These are phyloP conservation scores for Andrena bicolor DNA, from an alignment of 2,888 invertebrate species.

Conservation along the genomic window DNA sequence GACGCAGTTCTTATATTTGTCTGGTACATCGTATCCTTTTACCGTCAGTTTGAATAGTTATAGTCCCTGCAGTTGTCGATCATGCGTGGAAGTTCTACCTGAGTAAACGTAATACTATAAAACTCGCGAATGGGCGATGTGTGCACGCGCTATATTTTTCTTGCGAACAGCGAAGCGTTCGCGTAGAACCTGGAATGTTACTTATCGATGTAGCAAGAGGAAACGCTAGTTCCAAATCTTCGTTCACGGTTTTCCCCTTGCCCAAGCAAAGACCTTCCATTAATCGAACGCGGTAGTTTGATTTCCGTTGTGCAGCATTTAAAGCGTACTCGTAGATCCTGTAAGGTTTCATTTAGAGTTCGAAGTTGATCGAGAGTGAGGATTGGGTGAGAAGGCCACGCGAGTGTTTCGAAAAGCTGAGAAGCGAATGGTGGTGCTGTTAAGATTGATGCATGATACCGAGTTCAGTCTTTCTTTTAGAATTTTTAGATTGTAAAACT, in stretches of 20 bases:
- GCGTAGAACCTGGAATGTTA: slow-evolving; percentile 17
- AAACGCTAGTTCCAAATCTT: slow-evolving; percentile 20
- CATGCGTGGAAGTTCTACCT: slow-evolving; percentile 13
- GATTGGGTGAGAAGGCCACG: not conserved
- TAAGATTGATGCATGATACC: not conserved
- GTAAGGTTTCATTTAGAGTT: not conserved
- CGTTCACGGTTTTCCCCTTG: slow-evolving; percentile 18
- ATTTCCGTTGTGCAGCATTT: slow-evolving; percentile 3
- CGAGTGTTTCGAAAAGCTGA: not conserved
- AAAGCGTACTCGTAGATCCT: not conserved
- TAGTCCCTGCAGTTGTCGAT: no score
- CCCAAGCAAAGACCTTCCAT: not conserved
- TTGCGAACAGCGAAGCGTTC: slow-evolving; percentile 28
- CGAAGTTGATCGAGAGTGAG: not conserved
- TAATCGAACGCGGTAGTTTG: not conserved
- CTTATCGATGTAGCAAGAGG: not conserved
- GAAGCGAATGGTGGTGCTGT: not conserved
- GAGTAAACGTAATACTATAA: not conserved
- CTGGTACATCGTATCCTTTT: not conserved
- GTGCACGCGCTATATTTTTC: slow-evolving; percentile 17
- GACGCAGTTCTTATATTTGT: not conserved
- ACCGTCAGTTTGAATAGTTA: no score
- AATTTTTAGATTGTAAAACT: slow-evolving; percentile 23
- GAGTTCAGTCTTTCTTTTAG: slow-evolving; percentile 7
- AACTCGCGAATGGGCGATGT: not conserved